These are phyloP conservation scores for Ascidia mentula DNA, from an alignment of 23 tunicate species.

Conservation along the genomic window DNA sequence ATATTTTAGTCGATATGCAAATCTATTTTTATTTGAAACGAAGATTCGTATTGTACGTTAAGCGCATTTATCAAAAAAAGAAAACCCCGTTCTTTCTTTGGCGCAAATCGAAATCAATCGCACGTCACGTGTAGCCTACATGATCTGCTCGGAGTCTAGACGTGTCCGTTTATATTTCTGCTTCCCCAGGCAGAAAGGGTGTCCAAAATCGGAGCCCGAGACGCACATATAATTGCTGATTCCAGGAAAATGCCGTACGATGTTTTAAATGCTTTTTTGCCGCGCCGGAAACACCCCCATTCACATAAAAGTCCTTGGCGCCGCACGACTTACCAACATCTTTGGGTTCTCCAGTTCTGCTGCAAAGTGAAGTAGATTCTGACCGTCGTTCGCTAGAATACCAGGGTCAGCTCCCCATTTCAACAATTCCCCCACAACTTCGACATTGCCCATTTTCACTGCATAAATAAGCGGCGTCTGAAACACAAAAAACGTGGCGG, in stretches of 20 bases:
- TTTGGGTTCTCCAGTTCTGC: background rate
- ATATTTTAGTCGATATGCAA: no score
- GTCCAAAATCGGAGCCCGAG: background rate
- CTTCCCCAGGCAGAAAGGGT: background rate
- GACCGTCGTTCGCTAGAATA: background rate
- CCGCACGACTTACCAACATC: background rate
- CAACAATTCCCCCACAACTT: background rate
- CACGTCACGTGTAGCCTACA: background rate
- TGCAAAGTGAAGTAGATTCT: background rate
- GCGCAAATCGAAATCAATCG: background rate
- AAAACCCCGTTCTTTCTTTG: background rate
- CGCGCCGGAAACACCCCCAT: no score
- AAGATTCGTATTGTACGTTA: no score
- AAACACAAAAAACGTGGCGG: no score
- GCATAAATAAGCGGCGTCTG: background rate
- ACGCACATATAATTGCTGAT: no score
- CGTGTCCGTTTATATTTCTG: background rate
- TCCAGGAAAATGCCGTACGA: no score
- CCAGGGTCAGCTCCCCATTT: background rate
- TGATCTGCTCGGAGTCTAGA: background rate
- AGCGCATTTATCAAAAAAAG: no score
- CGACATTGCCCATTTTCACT: background rate
- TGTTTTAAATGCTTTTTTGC: no score
- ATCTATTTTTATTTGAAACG: no score
- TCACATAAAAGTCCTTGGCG: no score